Evolutionary conservation across 2,888 invertebrate species (phyloP).

Genomic region (Luperina nickerlii): DNA sequence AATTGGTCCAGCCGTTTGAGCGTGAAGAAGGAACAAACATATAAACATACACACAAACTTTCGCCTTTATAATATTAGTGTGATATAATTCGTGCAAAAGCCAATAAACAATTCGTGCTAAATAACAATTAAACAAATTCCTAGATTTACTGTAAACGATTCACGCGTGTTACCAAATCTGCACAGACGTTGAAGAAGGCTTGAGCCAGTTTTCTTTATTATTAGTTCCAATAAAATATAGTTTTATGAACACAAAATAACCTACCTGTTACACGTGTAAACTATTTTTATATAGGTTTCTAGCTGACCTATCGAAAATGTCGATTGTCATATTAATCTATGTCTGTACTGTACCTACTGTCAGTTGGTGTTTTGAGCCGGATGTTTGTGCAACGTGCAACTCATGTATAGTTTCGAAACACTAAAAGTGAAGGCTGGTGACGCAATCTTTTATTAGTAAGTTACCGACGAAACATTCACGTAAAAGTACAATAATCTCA

Average conservation of each 20-base stretch:
- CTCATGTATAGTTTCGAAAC: constrained; percentile 86
- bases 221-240: constrained; percentile 14
- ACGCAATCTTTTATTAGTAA: constrained; percentile 85
- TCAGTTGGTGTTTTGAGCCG: constrained; percentile 77
- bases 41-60: too few relatives aligned
- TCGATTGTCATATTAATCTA: constrained; percentile 68
- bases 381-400: constrained; percentile 88
- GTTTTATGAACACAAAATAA: constrained; percentile 4
- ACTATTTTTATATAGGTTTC: constrained; percentile 39
- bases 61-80: too few relatives aligned
- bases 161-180: constrained; percentile 45
- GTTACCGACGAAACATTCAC: constrained; percentile 77
- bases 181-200: constrained; percentile 17
- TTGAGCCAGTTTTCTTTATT: constrained; percentile 20
- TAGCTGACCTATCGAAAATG: constrained; percentile 68
- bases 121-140: constrained; percentile 49
- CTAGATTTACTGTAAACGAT: constrained; percentile 46
- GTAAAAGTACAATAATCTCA: constrained; percentile 75
- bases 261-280: constrained; percentile 46
- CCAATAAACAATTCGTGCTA: constrained; percentile 48
- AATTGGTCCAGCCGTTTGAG: too few relatives aligned
- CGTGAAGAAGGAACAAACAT: too few relatives aligned
- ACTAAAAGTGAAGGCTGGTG: constrained; percentile 86
- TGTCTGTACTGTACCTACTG: constrained; percentile 62
- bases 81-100: constrained; percentile 38